These are phyloP conservation scores for Theocolax elegans DNA, from an alignment of 1,140 invertebrate genomes.

Conservation along the genomic window DNA sequence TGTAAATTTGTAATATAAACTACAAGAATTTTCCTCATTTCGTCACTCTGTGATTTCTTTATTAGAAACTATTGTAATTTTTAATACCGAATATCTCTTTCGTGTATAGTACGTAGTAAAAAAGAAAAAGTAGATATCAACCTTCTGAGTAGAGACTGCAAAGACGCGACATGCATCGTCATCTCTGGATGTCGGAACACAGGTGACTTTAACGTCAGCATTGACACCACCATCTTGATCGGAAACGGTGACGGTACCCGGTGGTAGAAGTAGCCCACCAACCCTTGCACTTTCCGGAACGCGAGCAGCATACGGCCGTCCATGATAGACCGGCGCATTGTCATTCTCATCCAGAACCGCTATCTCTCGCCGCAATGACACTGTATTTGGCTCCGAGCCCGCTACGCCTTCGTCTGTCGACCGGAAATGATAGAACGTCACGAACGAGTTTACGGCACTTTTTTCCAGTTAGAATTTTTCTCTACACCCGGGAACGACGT, in stretches of 20 bases:
- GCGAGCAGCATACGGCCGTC: slow-evolving; percentile 77
- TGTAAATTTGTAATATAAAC: too few species aligned
- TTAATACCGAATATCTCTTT: too few species aligned
- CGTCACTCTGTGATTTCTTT: too few species aligned
- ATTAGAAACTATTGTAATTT: too few species aligned
- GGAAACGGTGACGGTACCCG: slow-evolving; percentile 76
- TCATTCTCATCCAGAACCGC: slow-evolving; percentile 84
- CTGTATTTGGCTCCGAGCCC: slow-evolving; percentile 79
- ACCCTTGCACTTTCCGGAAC: slow-evolving; percentile 77
- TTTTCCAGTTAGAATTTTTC: too few species aligned
- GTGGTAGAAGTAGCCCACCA: slow-evolving; percentile 68
- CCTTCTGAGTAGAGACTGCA: slow-evolving; percentile 72
- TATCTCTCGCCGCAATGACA: slow-evolving; percentile 81
- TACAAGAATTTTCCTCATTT: too few species aligned
- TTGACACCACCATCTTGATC: slow-evolving; percentile 84
- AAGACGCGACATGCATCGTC: slow-evolving; percentile 79
- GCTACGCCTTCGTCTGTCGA: slow-evolving; percentile 75
- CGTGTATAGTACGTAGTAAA: too few species aligned
- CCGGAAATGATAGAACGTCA: slow-evolving; percentile 46
- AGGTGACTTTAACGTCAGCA: slow-evolving; percentile 76
- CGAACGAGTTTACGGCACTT: slow-evolving; percentile 48
- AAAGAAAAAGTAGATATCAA: too few species aligned
- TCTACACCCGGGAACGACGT: too few species aligned
- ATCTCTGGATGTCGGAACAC: slow-evolving; percentile 70
- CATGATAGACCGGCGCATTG: slow-evolving; percentile 77